These are phyloP conservation scores for Smithornis capensis DNA, from an alignment of 2,113 vertebrate species.

Conservation along the genomic window DNA sequence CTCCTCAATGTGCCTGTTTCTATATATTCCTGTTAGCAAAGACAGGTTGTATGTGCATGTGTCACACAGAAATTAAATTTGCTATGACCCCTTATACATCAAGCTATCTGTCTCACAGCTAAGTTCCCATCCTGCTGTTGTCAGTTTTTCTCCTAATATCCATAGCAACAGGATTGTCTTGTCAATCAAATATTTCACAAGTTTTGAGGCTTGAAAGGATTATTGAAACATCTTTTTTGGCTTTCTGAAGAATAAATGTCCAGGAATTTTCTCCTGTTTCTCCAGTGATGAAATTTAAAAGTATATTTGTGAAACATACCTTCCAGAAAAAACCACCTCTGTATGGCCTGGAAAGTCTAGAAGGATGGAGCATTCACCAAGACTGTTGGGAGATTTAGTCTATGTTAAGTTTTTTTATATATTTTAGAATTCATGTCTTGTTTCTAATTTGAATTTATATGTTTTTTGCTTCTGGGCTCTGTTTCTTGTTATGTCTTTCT, in stretches of 20 bases:
- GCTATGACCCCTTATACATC: not conserved
- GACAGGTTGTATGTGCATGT: not conserved
- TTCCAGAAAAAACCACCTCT: not conserved
- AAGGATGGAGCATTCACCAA: not conserved
- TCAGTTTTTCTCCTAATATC: constrained; percentile 13
- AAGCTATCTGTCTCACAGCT: constrained; percentile 25
- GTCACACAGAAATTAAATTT: constrained; percentile 11
- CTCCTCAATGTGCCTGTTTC: not conserved
- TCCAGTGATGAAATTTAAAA: not conserved
- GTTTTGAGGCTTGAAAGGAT: not conserved
- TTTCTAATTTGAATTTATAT: constrained; percentile 35
- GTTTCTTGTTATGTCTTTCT: constrained; percentile 24
- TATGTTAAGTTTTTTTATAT: not conserved
- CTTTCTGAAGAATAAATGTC: not conserved
- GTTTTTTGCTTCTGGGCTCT: constrained; percentile 4
- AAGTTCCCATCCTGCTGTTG: not conserved
- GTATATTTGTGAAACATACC: not conserved
- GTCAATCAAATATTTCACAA: not conserved
- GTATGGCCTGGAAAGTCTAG: not conserved
- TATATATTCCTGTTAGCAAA: not conserved
- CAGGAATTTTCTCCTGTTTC: not conserved
- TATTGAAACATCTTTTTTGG: not conserved
- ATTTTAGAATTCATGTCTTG: not conserved
- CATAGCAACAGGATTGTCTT: constrained; percentile 18
- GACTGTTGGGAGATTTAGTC: not conserved